Base-by-base conservation (phyloP, 1,140 invertebrate species). In the Drosophila orosa region DNA sequence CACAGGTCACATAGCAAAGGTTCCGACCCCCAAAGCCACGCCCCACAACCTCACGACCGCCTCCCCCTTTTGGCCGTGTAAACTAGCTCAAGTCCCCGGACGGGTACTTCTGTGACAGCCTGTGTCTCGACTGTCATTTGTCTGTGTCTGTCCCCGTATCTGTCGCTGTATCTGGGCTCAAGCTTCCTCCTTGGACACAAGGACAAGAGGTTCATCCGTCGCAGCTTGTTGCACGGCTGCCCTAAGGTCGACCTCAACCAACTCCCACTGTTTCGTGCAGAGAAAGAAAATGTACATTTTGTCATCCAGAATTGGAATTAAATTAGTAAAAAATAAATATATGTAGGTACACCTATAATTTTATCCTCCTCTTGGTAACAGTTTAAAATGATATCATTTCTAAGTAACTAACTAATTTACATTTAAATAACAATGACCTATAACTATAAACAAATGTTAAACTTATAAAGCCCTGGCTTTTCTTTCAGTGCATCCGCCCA, bases 1-100 rank as follows among this genome's bases (percentile, higher is more conserved):
- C 42, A 77, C 83, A 86, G 83, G 83, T 86, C 83, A 86, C 83
- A 86, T 83, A 83, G 59, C 76, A 69, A 78, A 56, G 61, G 56
- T 40, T 52, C 35, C 35, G 60, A 42, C 45, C 65, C 15, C 15
- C 7, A 12, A 15, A 9, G 24, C 35, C 44, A 69, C 44, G 54
- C 52, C 54, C 66, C 35, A 27, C 31, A 9, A 42, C 39, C 19
- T 24, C n/a, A 13, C 24, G 31, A 10, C n/a, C 24, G 10, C 44
- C n/a, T 17, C n/a, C 12, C 27, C 12, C 31, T 31, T 17, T 19
- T 57, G 27, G 25, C 19, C 27, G 62, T 39, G 48, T 40, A 54
- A 76, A 75, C 65, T 62, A 63, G 48, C 68, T 52, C 54, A 44
- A 42, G 60, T 67, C 73, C 60, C 59, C 33, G 74, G 78, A 59